Conservation (phyloP, 2,797 vertebrate genomes). For the Galagoides demidoff region DNA sequence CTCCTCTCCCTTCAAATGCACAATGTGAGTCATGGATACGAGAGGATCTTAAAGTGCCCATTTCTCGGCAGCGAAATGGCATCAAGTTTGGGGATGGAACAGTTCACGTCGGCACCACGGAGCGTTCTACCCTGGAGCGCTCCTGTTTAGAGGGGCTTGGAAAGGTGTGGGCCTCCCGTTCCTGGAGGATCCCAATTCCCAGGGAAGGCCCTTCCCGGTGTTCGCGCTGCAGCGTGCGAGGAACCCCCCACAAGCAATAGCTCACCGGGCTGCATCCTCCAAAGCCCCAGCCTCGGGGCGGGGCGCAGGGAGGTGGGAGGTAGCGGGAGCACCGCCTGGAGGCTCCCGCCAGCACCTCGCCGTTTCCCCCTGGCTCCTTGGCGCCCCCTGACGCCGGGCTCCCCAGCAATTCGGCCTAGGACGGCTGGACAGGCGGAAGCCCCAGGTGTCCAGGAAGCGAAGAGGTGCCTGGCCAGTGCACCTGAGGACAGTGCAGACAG, state of each 20-base stretch:
- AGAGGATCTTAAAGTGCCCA: neutral
- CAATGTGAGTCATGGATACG: neutral
- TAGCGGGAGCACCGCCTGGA: conserved; percentile 39
- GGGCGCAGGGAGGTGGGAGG: conserved; percentile 51
- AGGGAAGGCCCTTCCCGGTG: conserved; percentile 41
- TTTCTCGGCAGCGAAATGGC: neutral
- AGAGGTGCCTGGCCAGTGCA: neutral
- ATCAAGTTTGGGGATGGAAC: conserved; percentile 37
- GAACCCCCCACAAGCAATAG: conserved; percentile 59
- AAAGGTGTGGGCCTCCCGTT: neutral
- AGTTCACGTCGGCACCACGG: neutral
- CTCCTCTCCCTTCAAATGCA: neutral
- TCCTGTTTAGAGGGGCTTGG: neutral
- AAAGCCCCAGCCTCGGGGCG: conserved; percentile 63
- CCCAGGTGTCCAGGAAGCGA: neutral
- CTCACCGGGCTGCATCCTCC: conserved; percentile 77
- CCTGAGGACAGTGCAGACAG: neutral
- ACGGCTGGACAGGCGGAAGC: conserved; percentile 3
- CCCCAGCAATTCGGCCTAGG: neutral
- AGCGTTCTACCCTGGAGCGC: neutral
- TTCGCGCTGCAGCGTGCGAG: conserved; percentile 35
- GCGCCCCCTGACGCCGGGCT: conserved; percentile 62
- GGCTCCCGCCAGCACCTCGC: conserved; percentile 6
- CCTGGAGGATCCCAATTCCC: conserved; percentile 19
- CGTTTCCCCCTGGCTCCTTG: conserved; percentile 42